phyloP scores from a whole-genome alignment of 2,113 vertebrate genomes.

The Meriones unguiculatus region DNA sequence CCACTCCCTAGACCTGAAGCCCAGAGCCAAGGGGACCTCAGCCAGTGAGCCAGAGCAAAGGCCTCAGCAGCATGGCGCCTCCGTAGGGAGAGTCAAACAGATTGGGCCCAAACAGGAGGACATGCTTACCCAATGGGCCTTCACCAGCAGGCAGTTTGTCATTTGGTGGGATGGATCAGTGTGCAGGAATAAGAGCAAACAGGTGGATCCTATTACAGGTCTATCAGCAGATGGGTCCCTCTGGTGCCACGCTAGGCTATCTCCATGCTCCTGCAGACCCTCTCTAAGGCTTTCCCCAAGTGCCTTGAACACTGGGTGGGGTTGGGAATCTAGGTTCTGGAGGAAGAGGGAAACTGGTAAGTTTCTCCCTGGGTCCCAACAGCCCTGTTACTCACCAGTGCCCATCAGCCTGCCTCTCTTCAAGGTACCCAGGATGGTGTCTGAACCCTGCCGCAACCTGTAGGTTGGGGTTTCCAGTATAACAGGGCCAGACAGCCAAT shows the following conservation, averaged over 20 bases:
- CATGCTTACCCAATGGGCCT: not conserved
- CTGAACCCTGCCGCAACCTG: not conserved
- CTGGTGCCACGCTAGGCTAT: slow-evolving; percentile 56
- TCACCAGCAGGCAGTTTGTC: slow-evolving; percentile 62
- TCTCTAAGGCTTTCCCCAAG: slow-evolving; percentile 19
- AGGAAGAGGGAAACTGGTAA: not conserved
- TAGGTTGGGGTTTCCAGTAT: not conserved
- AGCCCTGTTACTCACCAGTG: not conserved
- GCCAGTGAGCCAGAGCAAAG: not conserved
- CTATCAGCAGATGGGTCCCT: slow-evolving; percentile 57
- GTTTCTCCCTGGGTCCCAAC: not conserved
- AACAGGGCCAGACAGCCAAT: not conserved
- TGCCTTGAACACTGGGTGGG: not conserved
- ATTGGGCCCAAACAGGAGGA: not conserved
- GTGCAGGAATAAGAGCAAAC: slow-evolving; percentile 56
- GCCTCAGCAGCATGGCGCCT: not conserved
- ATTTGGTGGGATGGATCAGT: slow-evolving; percentile 24
- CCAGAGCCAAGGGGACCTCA: not conserved
- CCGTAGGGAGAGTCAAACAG: not conserved
- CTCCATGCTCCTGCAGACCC: not conserved
- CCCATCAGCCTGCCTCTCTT: not conserved
- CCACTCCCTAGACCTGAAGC: slow-evolving; percentile 85
- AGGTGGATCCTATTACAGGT: slow-evolving; percentile 61
- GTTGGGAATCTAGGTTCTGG: not conserved
- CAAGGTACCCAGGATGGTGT: not conserved